phyloP scores from a whole-genome alignment of 2,113 vertebrate species.

The Xenus cinereus region DNA sequence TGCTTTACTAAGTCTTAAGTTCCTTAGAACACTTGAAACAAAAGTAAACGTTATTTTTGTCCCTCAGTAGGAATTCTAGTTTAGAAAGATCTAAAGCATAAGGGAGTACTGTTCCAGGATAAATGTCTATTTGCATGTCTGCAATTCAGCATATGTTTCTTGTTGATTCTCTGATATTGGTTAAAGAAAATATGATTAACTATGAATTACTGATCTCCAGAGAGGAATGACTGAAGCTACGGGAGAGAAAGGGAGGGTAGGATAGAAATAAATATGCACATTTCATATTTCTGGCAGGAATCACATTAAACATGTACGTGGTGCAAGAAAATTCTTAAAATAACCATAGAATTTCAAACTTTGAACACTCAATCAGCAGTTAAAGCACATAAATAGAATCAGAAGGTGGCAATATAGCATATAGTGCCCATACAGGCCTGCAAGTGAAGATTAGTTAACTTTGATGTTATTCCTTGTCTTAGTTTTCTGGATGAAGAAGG shows the following conservation, averaged over 20 bases:
- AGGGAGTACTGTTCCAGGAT: neutral
- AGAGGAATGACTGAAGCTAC: neutral
- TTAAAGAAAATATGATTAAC: constrained; percentile 10
- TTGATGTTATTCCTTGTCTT: neutral
- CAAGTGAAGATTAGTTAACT: neutral
- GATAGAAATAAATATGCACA: neutral
- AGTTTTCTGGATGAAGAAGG: neutral
- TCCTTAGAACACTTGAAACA: neutral
- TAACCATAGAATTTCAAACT: neutral
- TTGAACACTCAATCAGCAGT: neutral
- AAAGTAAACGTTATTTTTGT: neutral
- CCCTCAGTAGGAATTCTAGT: neutral
- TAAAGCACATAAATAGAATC: neutral
- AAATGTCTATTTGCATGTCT: neutral
- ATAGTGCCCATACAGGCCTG: neutral
- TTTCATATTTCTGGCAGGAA: neutral
- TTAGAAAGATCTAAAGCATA: neutral
- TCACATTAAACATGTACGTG: neutral
- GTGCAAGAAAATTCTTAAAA: neutral
- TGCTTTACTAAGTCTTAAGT: neutral
- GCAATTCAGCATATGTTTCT: neutral
- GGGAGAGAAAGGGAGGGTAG: neutral
- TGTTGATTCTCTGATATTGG: neutral
- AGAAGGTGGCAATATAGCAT: neutral
- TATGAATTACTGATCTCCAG: neutral